Evolutionary conservation across 2,888 invertebrate species (phyloP).

Genomic region (Lasioglossum marginatum): DNA sequence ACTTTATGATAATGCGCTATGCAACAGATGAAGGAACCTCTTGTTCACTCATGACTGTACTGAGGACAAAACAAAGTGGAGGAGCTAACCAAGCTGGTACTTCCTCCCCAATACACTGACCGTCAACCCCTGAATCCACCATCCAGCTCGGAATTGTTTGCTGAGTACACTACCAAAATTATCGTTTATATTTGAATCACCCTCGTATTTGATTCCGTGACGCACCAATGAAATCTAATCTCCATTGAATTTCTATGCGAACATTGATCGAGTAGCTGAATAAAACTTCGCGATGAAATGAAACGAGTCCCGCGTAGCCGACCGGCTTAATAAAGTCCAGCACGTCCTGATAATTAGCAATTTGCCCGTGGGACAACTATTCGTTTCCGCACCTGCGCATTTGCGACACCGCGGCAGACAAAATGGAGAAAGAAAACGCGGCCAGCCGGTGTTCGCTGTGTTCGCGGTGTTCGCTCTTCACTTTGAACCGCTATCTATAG

Average conservation of each 20-base stretch:
- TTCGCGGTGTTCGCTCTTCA: no score
- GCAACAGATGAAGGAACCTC: no score
- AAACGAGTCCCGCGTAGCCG: slow-evolving; percentile 25
- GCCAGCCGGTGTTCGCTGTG: background rate
- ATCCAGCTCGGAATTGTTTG: no score
- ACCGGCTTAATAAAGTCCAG: slow-evolving; percentile 44
- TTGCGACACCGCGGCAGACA: background rate
- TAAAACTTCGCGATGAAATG: slow-evolving; percentile 24
- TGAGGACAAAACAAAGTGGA: no score
- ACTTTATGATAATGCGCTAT: no score
- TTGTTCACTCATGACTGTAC: no score
- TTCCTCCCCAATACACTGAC: no score
- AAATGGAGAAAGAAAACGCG: slow-evolving; percentile 10
- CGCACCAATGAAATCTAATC: background rate
- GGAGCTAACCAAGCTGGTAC: no score
- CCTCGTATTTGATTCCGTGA: no score
- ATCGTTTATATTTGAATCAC: no score
- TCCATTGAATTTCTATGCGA: background rate
- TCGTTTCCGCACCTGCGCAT: background rate
- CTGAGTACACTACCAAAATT: no score
- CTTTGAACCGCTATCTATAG: background rate
- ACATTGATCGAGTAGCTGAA: slow-evolving; percentile 2
- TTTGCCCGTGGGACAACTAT: slow-evolving; percentile 15
- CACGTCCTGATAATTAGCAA: slow-evolving; percentile 57
- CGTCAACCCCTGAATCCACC: no score